Base-by-base conservation (phyloP, 2,113 vertebrate species). In the Ranitomeya variabilis region DNA sequence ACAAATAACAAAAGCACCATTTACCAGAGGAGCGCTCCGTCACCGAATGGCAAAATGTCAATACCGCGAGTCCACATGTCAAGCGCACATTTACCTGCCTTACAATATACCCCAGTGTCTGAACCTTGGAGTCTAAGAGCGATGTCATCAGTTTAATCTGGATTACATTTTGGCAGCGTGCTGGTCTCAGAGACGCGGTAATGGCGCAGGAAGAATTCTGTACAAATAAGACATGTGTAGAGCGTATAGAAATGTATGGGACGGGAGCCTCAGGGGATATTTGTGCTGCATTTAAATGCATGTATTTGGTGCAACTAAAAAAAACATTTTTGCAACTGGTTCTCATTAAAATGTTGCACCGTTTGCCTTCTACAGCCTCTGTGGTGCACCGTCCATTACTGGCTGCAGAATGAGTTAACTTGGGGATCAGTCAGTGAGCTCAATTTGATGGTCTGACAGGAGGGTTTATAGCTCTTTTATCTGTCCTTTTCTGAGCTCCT, bases 1-100 rank as follows among this genome's bases (percentile, higher is more conserved):
- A 83, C 67, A 74, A 51, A 83, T 13, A 82, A 83, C 83, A 23
- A 0, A 9, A 77, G 77, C 60, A 51, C 9, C 12, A 51, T 52
- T 85, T 59, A 31, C 76, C 14, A 9, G 0, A 71, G 67, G 78
- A 21, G 82, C 82, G 66, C 71, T 67, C 80, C 55, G 45, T 14
- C 3, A 10, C 0, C 15, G 4, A 82, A 23, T 90, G 90, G 60
- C 37, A 87, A 73, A 71, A n/a, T 76, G 81, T 90, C 89, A 83
- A 54, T 0, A 3, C 19, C 74, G 31, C 87, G 79, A 79, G 83
- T 89, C 64, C 80, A 86, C 71, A 31, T 59, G 67, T 57, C 87
- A 89, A 73, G 31, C 67, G 78, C 64, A 55, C n/a, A 55, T 57
- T 85, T 87, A 82, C 80, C 80, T 45, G n/a, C 31, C 64, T 26